A percentile compares a stretch with the other conserved stretches of the same genome.
These are phyloP conservation scores for Nemotelus pantherinus DNA, from an alignment of 2,888 invertebrate genomes.

Conservation along the genomic window DNA sequence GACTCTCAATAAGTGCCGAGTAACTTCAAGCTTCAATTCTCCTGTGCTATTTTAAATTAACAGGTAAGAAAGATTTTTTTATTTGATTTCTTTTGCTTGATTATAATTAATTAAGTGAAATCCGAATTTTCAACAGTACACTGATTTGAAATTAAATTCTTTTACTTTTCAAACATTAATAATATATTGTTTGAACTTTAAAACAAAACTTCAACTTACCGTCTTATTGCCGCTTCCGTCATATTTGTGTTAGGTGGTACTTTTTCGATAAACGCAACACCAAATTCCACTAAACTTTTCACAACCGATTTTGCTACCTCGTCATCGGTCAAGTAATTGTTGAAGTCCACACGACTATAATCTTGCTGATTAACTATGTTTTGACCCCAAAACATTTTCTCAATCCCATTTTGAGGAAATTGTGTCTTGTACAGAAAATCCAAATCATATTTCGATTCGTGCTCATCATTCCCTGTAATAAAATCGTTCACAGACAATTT, in stretches of 20 bases:
- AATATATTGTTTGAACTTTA: too few species aligned
- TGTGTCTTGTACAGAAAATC: conserved; percentile 64
- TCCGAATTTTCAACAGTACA: too few species aligned
- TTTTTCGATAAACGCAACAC: conserved; percentile 62
- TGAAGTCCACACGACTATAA: conserved; percentile 63
- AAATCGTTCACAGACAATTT: not conserved
- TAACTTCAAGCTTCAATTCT: too few species aligned
- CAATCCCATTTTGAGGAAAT: conserved; percentile 55
- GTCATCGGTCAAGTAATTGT: conserved; percentile 66
- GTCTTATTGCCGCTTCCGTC: conserved; percentile 66
- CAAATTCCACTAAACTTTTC: conserved; percentile 61
- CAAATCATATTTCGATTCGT: conserved; percentile 67
- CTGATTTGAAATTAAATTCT: too few species aligned
- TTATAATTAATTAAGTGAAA: too few species aligned
- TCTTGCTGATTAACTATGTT: conserved; percentile 62
- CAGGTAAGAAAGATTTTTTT: too few species aligned
- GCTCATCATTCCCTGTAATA: conserved; percentile 69
- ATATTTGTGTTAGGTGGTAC: conserved; percentile 60
- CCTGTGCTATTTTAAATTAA: too few species aligned
- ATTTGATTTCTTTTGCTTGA: too few species aligned
- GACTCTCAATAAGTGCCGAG: too few species aligned
- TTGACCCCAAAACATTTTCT: conserved; percentile 67
- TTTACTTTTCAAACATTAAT: too few species aligned
- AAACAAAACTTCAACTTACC: conserved; percentile 47
- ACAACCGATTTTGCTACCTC: conserved; percentile 66